Evolutionary conservation across 2,888 invertebrate species (phyloP).

Genomic region (Hyppa rectilinea): DNA sequence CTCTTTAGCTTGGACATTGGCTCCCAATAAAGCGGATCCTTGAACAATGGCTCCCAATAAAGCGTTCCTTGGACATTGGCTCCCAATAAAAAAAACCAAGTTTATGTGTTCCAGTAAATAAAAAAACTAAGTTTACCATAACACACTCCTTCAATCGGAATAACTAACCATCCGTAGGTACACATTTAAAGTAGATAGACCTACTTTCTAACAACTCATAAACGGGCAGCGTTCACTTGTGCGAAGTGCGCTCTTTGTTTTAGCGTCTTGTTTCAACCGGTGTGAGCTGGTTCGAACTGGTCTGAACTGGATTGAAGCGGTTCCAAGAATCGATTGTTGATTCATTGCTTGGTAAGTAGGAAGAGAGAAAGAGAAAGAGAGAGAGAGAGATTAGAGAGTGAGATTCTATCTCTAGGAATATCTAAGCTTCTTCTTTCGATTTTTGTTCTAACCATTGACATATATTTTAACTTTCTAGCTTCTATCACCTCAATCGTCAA

Average conservation of each 20-base stretch:
- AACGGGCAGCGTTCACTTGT: slow-evolving; percentile 51
- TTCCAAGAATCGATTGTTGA: slow-evolving; percentile 50
- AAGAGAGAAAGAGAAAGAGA: too few relatives aligned
- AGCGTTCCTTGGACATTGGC: too few relatives aligned
- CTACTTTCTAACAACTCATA: slow-evolving; percentile 38
- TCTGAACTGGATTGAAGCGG: slow-evolving; percentile 41
- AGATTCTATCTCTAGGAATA: background rate
- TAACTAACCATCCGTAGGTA: slow-evolving; percentile 1
- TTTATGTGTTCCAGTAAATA: too few relatives aligned
- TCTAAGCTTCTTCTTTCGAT: background rate
- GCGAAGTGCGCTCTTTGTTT: slow-evolving; percentile 53
- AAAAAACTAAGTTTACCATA: background rate
- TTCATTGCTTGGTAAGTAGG: slow-evolving; percentile 43
- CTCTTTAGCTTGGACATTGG: too few relatives aligned
- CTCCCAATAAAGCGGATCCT: too few relatives aligned
- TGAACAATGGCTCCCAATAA: too few relatives aligned
- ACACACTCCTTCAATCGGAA: fast-evolving
- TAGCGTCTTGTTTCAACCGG: slow-evolving; percentile 50
- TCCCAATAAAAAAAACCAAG: too few relatives aligned
- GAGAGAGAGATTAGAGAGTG: too few relatives aligned
- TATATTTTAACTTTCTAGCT: background rate
- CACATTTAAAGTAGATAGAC: slow-evolving; percentile 19
- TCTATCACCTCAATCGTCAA: background rate
- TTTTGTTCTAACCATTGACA: background rate
- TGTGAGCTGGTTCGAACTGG: slow-evolving; percentile 45